Base-by-base conservation (phyloP, 1,140 invertebrate species). In the Anoplolepis gracilipes region DNA sequence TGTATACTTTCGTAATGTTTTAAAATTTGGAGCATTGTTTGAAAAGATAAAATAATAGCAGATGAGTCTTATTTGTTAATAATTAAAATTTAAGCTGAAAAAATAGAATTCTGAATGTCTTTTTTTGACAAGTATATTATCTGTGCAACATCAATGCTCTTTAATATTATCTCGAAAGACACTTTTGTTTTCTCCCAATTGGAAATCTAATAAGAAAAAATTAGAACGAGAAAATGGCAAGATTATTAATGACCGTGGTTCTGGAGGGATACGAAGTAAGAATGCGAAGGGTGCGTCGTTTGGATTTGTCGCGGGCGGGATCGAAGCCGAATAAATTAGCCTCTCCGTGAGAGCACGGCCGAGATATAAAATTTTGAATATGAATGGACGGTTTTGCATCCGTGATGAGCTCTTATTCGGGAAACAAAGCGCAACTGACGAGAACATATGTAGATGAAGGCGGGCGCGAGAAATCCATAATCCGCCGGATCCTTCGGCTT, bases 291-390 rank as follows among this genome's bases (percentile, higher is more conserved):
- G 53, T 78, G 78, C 92, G 92, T 92, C 88, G 82, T 88, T 79
- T 88, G 93, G 92, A 94, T 94, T 94, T 93, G 92, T 93, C 92
- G 90, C 86, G 87, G 90, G 75, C 65, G 76, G 90, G 91, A 94
- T 93, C 93, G 93, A 94, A 94, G 90, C 84, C 87, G 95, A 95
- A 95, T 95, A 95, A 95, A 95, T 95, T 95, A 95, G 94, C 92
- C 90, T 76, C 86, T 87, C 73, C 69, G 64, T 59, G 69, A 84
- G 76, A 77, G 90, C 88, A 88, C 88, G 91, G 88, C 62, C 93
- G 96, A 96, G 96, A 97, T 97, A 97, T 97, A 97, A 97, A 97
- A 97, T 97, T 97, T 97, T 97, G 97, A 97, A 97, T 97, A 97
- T 97, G 97, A 97, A 97, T 97, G 96, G 96, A 96, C 96, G 97